phyloP scores from a whole-genome alignment of 2,888 invertebrate genomes.

The Schizotus pectinicornis region DNA sequence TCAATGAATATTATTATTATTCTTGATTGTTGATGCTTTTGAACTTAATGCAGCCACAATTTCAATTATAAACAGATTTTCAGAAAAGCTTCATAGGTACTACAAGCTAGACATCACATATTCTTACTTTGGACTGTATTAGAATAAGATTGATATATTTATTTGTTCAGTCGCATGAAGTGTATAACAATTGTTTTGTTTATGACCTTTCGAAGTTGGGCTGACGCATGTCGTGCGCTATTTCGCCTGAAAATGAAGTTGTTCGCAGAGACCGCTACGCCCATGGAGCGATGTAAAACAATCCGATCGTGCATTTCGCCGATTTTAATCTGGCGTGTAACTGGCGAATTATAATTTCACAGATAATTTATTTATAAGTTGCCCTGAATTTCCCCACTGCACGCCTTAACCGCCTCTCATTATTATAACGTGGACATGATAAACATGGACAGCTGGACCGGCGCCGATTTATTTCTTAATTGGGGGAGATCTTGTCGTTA shows the following conservation, averaged over 20 bases:
- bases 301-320: conserved; percentile 10
- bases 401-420: conserved; percentile 8
- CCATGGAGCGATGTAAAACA: conserved; percentile 9
- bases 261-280: conserved; percentile 5
- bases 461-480: conserved; percentile 33
- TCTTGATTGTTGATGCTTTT: too few relatives aligned
- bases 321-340: conserved; percentile 17
- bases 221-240: too few relatives aligned
- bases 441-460: conserved; percentile 9
- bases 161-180: not conserved
- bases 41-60: too few relatives aligned
- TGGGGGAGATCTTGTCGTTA: conserved; percentile 30
- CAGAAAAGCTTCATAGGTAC: too few relatives aligned
- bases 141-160: not conserved
- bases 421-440: conserved; percentile 12
- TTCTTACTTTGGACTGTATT: too few relatives aligned
- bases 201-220: too few relatives aligned
- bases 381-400: conserved; percentile 11
- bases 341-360: conserved; percentile 15
- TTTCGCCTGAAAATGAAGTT: conserved; percentile 1
- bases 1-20: too few relatives aligned
- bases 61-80: too few relatives aligned
- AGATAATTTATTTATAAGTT: conserved; percentile 20
- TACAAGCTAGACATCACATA: too few relatives aligned
- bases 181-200: not conserved